Evolutionary conservation across 2,888 invertebrate genomes (phyloP).

Genomic region (Melipona bicolor): DNA sequence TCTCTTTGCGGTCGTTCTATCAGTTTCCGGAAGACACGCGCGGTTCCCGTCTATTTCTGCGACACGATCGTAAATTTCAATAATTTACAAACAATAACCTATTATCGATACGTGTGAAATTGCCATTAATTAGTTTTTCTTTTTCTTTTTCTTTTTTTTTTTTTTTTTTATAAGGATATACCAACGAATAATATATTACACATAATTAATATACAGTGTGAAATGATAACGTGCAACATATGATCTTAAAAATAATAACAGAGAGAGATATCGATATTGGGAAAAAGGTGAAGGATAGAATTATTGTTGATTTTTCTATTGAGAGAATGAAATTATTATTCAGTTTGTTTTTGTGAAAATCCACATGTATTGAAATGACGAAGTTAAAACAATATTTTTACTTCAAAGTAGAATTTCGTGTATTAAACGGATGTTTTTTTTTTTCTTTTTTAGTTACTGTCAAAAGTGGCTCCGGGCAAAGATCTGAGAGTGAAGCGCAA

Average conservation of each 20-base stretch:
- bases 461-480: slow-evolving; percentile 74
- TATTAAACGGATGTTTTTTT: no score
- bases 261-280: no score
- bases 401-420: no score
- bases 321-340: background rate
- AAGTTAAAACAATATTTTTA: no score
- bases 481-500: slow-evolving; percentile 66
- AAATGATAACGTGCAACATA: no score
- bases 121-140: background rate
- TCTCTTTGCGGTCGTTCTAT: slow-evolving; percentile 73
- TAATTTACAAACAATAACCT: slow-evolving; percentile 48
- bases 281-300: background rate
- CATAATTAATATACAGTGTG: no score
- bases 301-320: background rate
- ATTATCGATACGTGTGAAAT: slow-evolving; percentile 17
- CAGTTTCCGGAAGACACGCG: slow-evolving; percentile 75
- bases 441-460: slow-evolving; percentile 74
- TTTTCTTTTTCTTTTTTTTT: no score
- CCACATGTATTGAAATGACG: no score
- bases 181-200: no score
- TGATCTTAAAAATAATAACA: no score
- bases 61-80: slow-evolving; percentile 46
- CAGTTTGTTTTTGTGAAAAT: background rate
- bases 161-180: no score
- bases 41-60: slow-evolving; percentile 55